phyloP scores from a whole-genome alignment of 2,113 vertebrate genomes.

The Pseudopodoces humilis region DNA sequence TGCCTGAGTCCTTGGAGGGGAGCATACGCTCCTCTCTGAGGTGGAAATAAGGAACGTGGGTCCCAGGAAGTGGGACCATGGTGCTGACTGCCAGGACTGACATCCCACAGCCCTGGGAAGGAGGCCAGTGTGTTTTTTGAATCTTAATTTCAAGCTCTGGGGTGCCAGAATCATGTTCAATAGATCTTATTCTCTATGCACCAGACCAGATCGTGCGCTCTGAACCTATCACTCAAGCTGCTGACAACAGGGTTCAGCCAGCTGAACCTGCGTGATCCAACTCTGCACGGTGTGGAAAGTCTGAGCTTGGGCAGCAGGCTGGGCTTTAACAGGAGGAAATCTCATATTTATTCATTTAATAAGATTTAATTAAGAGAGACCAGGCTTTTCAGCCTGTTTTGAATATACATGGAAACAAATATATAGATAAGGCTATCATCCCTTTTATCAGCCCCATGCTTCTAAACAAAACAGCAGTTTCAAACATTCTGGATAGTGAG shows the following conservation, averaged over 20 bases:
- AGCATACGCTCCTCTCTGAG: background rate
- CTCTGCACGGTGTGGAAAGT: background rate
- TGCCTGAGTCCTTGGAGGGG: background rate
- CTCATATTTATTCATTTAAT: slow-evolving; percentile 62
- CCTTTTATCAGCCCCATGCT: background rate
- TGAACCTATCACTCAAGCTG: background rate
- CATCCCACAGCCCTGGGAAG: background rate
- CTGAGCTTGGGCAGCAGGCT: slow-evolving; percentile 8
- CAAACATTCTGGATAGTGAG: background rate
- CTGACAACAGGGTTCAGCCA: slow-evolving; percentile 13
- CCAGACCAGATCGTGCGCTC: slow-evolving; percentile 40
- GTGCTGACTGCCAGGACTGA: background rate
- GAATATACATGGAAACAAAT: slow-evolving; percentile 38
- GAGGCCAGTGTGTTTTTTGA: background rate
- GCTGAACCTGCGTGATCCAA: slow-evolving; percentile 5
- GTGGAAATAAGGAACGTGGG: background rate
- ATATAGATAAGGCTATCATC: background rate
- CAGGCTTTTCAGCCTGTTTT: background rate
- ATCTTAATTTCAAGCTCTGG: background rate
- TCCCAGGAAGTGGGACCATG: background rate
- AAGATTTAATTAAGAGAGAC: slow-evolving; percentile 42
- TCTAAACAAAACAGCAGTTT: background rate
- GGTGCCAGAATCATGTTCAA: slow-evolving; percentile 3
- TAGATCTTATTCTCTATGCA: background rate
- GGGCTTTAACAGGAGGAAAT: slow-evolving; percentile 12